These are phyloP conservation scores for Poeciliopsis retropinna DNA, from an alignment of 2,113 vertebrate genomes.

Conservation along the genomic window DNA sequence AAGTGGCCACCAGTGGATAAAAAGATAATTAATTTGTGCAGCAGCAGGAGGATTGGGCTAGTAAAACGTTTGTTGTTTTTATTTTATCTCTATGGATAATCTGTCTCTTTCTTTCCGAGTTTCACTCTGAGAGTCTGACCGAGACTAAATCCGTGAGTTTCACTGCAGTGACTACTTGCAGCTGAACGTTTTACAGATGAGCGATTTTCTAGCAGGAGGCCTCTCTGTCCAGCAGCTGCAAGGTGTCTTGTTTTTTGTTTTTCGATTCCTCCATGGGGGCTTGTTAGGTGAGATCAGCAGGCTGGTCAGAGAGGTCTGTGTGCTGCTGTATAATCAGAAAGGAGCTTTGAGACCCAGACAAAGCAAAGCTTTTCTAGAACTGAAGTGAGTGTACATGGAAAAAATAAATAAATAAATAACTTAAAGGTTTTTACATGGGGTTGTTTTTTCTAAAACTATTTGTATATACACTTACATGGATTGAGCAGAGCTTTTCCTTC, in stretches of 20 bases:
- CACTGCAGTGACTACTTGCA: background rate
- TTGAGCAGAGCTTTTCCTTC: too few species aligned
- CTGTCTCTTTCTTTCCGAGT: background rate
- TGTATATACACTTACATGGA: too few species aligned
- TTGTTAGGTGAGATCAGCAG: conserved; percentile 27
- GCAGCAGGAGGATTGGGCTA: background rate
- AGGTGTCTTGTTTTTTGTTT: conserved; percentile 29
- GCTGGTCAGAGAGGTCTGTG: background rate
- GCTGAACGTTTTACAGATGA: background rate
- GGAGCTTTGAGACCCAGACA: conserved; percentile 28
- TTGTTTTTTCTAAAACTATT: too few species aligned
- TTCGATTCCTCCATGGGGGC: conserved; percentile 10
- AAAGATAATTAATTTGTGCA: background rate
- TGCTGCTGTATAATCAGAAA: conserved; percentile 14
- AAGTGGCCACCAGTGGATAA: background rate
- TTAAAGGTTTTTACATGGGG: background rate
- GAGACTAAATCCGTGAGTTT: background rate
- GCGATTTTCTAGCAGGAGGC: conserved; percentile 7
- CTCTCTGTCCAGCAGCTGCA: conserved; percentile 16
- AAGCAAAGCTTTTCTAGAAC: background rate
- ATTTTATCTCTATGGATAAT: background rate
- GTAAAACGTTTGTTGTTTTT: too few species aligned
- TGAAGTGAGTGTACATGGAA: background rate
- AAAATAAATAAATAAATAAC: too few species aligned
- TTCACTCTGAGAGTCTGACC: background rate